Percentiles rank a stretch among this genome's conserved stretches.
These are phyloP conservation scores for Chaetodon trifascialis DNA, from an alignment of 2,113 vertebrate species.

Conservation along the genomic window DNA sequence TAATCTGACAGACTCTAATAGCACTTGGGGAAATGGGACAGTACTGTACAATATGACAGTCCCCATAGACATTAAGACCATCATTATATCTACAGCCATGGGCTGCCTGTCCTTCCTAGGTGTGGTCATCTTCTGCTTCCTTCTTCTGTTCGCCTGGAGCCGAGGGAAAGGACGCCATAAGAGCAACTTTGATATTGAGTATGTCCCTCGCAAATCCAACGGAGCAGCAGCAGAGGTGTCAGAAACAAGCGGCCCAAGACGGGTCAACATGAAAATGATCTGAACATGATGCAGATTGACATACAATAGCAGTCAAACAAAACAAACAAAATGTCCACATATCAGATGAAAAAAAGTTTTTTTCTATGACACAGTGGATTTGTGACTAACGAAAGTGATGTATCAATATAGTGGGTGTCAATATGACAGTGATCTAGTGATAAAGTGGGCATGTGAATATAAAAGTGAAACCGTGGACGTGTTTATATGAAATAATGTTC, in stretches of 20 bases:
- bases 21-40: conserved; percentile 94
- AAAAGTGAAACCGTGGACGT: conserved; percentile 82
- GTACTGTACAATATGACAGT: conserved; percentile 93
- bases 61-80: conserved; percentile 97
- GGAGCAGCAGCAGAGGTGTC: conserved; percentile 87
- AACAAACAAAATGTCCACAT: conserved; percentile 66
- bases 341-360: conserved; percentile 55
- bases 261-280: conserved; percentile 99
- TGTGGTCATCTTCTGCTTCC: conserved; percentile 96
- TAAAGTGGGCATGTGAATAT: conserved; percentile 82
- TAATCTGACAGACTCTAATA: conserved; percentile 93
- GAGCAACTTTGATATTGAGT: conserved; percentile 97
- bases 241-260: conserved; percentile 91
- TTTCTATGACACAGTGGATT: conserved; percentile 78
- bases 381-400: conserved; percentile 78
- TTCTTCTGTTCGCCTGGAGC: conserved; percentile 98
- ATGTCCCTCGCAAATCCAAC: conserved; percentile 95
- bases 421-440: conserved; percentile 79
- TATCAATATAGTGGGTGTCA: conserved; percentile 79
- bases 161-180: conserved; percentile 96
- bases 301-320: conserved; percentile 8
- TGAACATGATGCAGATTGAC: conserved; percentile 71
- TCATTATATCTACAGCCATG: conserved; percentile 98
- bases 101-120: conserved; percentile 98
- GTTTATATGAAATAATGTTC: conserved; percentile 82